phyloP scores from a whole-genome alignment of 2,797 vertebrate species.

The Peromyscus attwateri region DNA sequence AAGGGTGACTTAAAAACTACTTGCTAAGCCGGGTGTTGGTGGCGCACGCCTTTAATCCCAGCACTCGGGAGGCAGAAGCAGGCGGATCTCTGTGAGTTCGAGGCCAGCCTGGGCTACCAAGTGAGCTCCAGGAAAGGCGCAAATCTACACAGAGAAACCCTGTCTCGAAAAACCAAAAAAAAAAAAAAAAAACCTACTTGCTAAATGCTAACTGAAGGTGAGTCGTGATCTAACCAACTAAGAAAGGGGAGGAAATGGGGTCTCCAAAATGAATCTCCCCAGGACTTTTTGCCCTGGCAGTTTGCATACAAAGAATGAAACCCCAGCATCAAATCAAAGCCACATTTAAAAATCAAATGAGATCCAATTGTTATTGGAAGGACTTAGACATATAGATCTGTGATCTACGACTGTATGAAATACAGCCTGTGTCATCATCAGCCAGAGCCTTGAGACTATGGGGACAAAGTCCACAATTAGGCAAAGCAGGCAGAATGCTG shows the following conservation, averaged over 20 bases:
- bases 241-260: neutral
- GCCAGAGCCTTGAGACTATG: constrained; percentile 35
- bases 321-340: constrained; percentile 47
- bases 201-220: neutral
- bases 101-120: too few relatives aligned
- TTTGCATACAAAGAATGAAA: constrained; percentile 6
- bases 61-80: too few relatives aligned
- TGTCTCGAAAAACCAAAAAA: too few relatives aligned
- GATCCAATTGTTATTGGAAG: constrained; percentile 46
- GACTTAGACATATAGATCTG: neutral
- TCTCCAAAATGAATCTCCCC: neutral
- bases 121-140: too few relatives aligned
- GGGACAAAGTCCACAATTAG: neutral
- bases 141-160: too few relatives aligned
- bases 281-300: neutral
- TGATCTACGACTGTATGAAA: neutral
- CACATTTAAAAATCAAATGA: constrained; percentile 75
- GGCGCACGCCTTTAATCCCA: too few relatives aligned
- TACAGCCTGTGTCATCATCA: neutral
- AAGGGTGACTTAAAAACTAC: neutral
- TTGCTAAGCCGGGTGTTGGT: too few relatives aligned
- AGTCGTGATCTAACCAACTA: neutral
- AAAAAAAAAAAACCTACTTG: neutral
- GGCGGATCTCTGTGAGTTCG: too few relatives aligned
- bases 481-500: neutral